A percentile compares a stretch with the other conserved stretches of the same genome.
These are phyloP conservation scores for Strigamia transsilvanica DNA, from an alignment of 2,888 invertebrate species.

Conservation along the genomic window DNA sequence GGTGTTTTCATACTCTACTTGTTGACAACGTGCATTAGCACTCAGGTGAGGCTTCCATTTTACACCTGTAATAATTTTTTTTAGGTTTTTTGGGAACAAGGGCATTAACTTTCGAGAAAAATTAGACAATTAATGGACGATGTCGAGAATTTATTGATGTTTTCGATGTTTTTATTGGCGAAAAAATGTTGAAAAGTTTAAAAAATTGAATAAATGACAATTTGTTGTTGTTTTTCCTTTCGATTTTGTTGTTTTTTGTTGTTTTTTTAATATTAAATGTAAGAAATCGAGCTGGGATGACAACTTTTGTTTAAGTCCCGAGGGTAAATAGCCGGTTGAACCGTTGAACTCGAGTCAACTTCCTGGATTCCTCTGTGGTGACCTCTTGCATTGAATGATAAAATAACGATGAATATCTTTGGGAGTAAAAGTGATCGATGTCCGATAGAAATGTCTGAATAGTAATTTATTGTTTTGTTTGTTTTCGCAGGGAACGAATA, in stretches of 20 bases:
- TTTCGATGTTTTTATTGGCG: background rate
- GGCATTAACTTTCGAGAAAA: background rate
- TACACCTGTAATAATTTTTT: background rate
- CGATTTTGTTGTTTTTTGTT: background rate
- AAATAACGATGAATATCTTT: background rate
- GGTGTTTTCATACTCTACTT: constrained; percentile 11
- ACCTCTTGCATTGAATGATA: constrained; percentile 27
- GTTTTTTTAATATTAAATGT: background rate
- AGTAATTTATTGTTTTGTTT: background rate
- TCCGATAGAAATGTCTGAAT: background rate
- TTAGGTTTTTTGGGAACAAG: background rate
- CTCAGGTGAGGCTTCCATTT: constrained; percentile 34
- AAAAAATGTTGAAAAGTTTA: too few species aligned
- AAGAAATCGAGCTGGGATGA: background rate
- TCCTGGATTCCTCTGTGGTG: constrained; percentile 37
- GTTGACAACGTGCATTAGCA: background rate
- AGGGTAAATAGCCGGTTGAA: constrained; percentile 42
- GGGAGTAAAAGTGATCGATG: background rate
- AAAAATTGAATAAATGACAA: too few species aligned
- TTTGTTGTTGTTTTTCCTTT: background rate
- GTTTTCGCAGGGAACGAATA: constrained; percentile 27
- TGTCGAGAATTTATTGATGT: too few species aligned
- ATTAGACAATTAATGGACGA: background rate
- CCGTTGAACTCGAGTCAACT: constrained; percentile 40
- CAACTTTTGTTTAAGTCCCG: constrained; percentile 5